Conservation (phyloP, 2,888 invertebrate genomes). For the Hemaris fuciformis region DNA sequence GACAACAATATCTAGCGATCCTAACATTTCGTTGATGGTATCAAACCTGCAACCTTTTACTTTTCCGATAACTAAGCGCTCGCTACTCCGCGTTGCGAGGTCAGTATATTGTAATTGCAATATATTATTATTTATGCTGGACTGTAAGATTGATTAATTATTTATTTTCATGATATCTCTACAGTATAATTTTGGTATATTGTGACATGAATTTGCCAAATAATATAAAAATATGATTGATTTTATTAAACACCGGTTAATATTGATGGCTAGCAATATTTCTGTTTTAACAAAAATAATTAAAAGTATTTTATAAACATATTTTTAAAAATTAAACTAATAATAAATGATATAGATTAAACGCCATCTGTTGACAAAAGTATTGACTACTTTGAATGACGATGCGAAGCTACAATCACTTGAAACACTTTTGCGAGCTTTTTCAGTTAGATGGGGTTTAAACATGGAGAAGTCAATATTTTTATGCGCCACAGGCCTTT, state of each 20-base stretch:
- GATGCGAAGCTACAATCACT: not conserved
- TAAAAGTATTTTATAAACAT: no score
- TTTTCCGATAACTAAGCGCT: not conserved
- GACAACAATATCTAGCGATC: not conserved
- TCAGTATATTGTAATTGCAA: not conserved
- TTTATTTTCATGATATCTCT: not conserved
- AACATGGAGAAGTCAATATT: not conserved
- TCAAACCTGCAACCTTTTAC: not conserved
- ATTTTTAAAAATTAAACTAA: not conserved
- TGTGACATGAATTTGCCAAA: not conserved
- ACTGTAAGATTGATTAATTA: not conserved
- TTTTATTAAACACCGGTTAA: not conserved
- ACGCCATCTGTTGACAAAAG: not conserved
- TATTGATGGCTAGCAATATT: no score
- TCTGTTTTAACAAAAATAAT: no score
- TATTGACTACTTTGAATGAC: not conserved
- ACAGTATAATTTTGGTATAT: not conserved
- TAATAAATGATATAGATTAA: not conserved
- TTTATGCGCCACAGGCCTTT: not conserved
- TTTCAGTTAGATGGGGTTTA: not conserved
- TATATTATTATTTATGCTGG: not conserved
- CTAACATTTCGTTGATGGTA: not conserved
- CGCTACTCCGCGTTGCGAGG: not conserved
- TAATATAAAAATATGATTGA: no score
- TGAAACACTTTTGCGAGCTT: not conserved